Conservation (phyloP, 1,140 invertebrate species). For the Cotesia vestalis region DNA sequence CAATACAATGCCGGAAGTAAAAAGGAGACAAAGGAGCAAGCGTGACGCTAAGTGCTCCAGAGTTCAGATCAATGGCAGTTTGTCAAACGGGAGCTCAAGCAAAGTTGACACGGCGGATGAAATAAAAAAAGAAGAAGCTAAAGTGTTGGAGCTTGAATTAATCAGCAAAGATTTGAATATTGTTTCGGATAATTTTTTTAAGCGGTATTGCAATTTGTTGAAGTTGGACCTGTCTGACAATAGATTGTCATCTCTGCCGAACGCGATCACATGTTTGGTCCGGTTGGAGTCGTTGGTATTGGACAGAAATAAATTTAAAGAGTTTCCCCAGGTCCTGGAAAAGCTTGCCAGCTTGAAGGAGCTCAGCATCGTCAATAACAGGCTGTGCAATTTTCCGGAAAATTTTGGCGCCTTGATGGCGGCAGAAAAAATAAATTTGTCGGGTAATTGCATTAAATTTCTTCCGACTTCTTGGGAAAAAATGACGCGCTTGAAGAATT, state of each 20-base stretch:
- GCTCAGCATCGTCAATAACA: slow-evolving; percentile 33
- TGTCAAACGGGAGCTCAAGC: too few relatives aligned
- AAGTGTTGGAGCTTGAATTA: too few relatives aligned
- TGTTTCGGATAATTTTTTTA: too few relatives aligned
- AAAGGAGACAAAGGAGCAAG: too few relatives aligned
- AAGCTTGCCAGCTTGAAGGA: slow-evolving; percentile 28
- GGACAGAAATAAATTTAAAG: background rate
- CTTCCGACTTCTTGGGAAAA: slow-evolving; percentile 41
- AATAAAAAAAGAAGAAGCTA: too few relatives aligned
- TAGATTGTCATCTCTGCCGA: background rate
- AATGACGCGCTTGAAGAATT: slow-evolving; percentile 40
- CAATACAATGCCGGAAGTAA: too few relatives aligned
- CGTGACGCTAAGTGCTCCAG: too few relatives aligned
- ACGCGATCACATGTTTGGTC: background rate
- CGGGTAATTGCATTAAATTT: slow-evolving; percentile 39
- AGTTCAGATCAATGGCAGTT: too few relatives aligned
- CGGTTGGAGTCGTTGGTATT: background rate
- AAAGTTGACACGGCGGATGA: too few relatives aligned
- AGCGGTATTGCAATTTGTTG: background rate
- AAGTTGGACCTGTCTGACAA: slow-evolving; percentile 14
- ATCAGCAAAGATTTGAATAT: too few relatives aligned
- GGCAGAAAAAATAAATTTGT: slow-evolving; percentile 45
- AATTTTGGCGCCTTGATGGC: slow-evolving; percentile 39
- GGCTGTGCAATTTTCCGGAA: slow-evolving; percentile 23
- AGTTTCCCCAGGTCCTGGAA: background rate